These are phyloP conservation scores for Gavia stellata DNA, from an alignment of 2,113 vertebrate species.

Conservation along the genomic window DNA sequence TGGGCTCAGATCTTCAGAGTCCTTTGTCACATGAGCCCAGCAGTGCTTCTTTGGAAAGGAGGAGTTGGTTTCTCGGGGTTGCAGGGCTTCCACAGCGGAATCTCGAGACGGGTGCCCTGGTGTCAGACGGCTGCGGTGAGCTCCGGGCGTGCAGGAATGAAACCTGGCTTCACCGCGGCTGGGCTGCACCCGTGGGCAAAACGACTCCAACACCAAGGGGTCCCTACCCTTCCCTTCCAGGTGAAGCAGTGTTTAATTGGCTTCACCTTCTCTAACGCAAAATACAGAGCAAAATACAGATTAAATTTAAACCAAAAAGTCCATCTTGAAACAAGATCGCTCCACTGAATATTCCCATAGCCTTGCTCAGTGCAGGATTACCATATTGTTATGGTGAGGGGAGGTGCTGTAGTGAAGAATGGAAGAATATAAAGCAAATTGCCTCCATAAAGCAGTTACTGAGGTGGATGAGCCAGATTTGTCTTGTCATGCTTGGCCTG, in stretches of 20 bases:
- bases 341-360: not conserved
- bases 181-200: not conserved
- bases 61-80: not conserved
- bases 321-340: not conserved
- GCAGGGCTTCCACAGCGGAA: not conserved
- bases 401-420: not conserved
- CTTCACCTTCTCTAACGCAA: not conserved
- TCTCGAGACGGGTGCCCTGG: not conserved
- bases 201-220: rapidly evolving
- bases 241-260: not conserved
- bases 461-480: not conserved
- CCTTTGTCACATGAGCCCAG: not conserved
- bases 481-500: not conserved
- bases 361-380: not conserved
- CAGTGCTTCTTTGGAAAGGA: not conserved
- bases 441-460: not conserved
- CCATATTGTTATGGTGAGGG: not conserved
- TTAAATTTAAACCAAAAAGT: not conserved
- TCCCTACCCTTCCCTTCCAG: not conserved
- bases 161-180: rapidly evolving
- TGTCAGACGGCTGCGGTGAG: rapidly evolving
- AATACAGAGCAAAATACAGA: not conserved
- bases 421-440: not conserved
- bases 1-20: not conserved
- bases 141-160: not conserved